Evolutionary conservation across 2,888 invertebrate genomes (phyloP).

Genomic region (Lottia scabra): DNA sequence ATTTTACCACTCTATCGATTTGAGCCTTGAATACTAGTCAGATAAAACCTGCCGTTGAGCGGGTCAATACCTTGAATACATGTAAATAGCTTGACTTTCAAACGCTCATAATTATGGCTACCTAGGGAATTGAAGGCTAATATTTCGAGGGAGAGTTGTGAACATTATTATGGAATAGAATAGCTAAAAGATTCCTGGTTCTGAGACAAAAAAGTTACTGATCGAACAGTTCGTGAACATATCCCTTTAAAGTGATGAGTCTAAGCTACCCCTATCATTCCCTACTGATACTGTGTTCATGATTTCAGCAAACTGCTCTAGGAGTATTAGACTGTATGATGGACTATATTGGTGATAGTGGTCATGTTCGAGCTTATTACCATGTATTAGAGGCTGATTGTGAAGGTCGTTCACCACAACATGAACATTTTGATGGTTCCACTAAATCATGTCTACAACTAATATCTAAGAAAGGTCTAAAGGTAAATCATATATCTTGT

Average conservation of each 20-base stretch:
- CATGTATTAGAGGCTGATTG: conserved; percentile 53
- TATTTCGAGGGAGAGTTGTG: too few species aligned
- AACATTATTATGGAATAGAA: too few species aligned
- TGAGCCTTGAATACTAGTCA: background rate
- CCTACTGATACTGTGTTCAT: background rate
- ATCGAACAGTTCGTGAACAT: too few species aligned
- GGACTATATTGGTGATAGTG: conserved; percentile 44
- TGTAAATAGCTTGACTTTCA: too few species aligned
- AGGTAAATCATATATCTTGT: conserved; percentile 31
- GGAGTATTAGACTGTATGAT: conserved; percentile 57
- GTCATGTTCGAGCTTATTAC: conserved; percentile 49
- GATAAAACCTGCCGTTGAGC: too few species aligned
- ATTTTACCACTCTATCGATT: background rate
- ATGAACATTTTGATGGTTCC: conserved; percentile 39
- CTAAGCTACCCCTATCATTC: background rate
- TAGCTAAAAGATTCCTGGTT: too few species aligned
- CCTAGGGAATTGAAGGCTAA: too few species aligned
- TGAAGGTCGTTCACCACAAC: conserved; percentile 45
- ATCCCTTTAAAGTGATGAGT: too few species aligned
- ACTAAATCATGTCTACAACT: conserved; percentile 54
- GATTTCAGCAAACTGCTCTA: conserved; percentile 47
- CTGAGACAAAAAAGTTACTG: too few species aligned
- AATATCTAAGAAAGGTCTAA: conserved; percentile 53
- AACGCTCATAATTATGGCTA: too few species aligned
- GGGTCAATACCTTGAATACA: too few species aligned